phyloP scores from a whole-genome alignment of 2,113 vertebrate species.

The Podarcis raffonei region DNA sequence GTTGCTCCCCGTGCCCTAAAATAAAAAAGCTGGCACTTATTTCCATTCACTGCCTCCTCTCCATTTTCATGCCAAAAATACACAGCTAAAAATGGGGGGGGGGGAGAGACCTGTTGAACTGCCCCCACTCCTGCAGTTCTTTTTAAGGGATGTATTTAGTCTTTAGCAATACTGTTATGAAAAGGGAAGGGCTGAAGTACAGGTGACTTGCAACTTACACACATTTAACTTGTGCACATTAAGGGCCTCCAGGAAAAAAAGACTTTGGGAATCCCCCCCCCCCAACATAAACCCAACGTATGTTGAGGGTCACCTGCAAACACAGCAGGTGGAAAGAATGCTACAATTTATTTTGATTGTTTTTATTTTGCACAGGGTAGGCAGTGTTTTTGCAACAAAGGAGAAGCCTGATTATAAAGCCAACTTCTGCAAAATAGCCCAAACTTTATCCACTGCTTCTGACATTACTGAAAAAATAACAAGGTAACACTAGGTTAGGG shows the following conservation, averaged over 20 bases:
- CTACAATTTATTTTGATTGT: background rate
- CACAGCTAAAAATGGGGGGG: background rate
- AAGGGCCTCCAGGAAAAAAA: too few species aligned
- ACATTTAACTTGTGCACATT: too few species aligned
- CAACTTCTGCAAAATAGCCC: background rate
- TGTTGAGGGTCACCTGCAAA: too few species aligned
- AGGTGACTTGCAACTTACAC: background rate
- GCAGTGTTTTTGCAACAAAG: background rate
- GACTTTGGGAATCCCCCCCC: too few species aligned
- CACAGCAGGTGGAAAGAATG: background rate
- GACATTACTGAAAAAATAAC: background rate
- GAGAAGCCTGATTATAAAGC: background rate
- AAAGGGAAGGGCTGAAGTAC: background rate
- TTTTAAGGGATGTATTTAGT: background rate
- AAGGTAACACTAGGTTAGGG: background rate
- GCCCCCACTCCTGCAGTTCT: background rate
- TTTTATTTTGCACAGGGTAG: background rate
- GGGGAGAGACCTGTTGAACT: background rate
- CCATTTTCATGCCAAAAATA: background rate
- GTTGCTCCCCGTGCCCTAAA: background rate
- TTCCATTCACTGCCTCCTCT: background rate
- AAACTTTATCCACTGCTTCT: background rate
- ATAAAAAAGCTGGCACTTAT: background rate
- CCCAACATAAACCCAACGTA: too few species aligned
- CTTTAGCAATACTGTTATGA: background rate